Base-by-base conservation (phyloP, 2,888 invertebrate species). In the Pristionchus entomophagus region DNA sequence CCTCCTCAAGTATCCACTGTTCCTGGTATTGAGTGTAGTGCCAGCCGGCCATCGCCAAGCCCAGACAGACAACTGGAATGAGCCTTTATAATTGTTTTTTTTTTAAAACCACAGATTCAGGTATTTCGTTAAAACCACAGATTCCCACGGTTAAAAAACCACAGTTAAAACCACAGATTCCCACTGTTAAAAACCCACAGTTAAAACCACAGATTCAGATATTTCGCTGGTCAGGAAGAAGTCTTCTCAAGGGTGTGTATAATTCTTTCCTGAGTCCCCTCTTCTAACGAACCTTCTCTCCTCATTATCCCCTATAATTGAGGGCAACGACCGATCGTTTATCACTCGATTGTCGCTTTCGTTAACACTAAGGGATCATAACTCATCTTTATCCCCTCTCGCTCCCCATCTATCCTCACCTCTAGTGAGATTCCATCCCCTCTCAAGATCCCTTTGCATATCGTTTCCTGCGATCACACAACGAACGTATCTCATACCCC, bases 1-100 rank as follows among this genome's bases (percentile, higher is more conserved):
- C 96, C 87, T 97, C 97, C 86, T 97, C 96, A 80, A 97, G 96
- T 94, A 97, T 97, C 94, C 97, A 97, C 93, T 97, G 97, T 94
- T 98, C 97, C 93, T 96, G 97, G 94, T 97, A 97, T 94, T 97
- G 97, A 8, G 90, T 90, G 78, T 88, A 91, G 80, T 92, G 92
- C 90, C 89, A 91, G 29, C 97, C 97, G 69, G 97, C 97, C 97
- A 98, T 98, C 69, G 96, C 97, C 87, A 97, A 97, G 51, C 97
- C 97, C 89, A 97, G 96, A 35, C 26, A 69, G 6, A 26, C 53
- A 12, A 87, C 87, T 88, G 86, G 77, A 87, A 86, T 22, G n/a
- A n/a, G n/a, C n/a, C n/a, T n/a, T n/a, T n/a, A n/a, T n/a, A n/a
- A n/a, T n/a, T n/a, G n/a, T n/a, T n/a, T n/a, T n/a, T n/a, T n/a